Evolutionary conservation across 1,140 invertebrate species (phyloP), one percentile per base, ranked within the genome.

Genomic region (Neuroterus valhalla): DNA sequence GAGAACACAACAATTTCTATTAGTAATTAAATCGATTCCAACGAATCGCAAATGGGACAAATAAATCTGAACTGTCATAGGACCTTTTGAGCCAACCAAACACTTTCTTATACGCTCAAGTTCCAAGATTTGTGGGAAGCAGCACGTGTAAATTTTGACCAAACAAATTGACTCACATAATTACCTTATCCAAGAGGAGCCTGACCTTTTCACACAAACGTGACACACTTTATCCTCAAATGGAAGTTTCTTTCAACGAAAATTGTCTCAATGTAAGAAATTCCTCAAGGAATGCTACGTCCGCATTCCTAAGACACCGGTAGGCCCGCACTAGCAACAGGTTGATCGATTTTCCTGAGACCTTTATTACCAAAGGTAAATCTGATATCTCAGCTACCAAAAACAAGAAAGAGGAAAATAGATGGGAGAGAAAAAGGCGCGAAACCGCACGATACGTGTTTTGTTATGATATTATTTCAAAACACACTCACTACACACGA

Each of bases 311-410:
- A 4, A 3, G 11, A 14, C 14, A 46, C 10, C 26, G 15, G 44
- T 19, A 38, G 14, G 68, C 15, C n/a, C 10, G 45, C 17, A 46
- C 8, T 38, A 38, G 77, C 77, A 78, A 78, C 77, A 78, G 77
- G 77, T 74, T 78, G 77, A 74, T 76, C 72, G 74, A 79, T 79
- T 75, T 78, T 48, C 73, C 68, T n/a, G 70, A 71, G 44, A 3
- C 21, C 67, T 48, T 77, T 68, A 68, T 31, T 42, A 70, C 55
- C 43, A 46, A 31, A 23, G 1, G 2, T 6, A 8, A 4, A 43
- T 12, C n/a, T 15, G 31, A 67, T 15, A 52, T 21, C 2, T 68
- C 14, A 17, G 15, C 8, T 23, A 55, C 19, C 19, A 31, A 42
- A 26, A 46, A 50, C 45, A 15, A 68, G 21, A 31, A 31, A 46